Evolutionary conservation across 1,140 invertebrate species (phyloP).

Genomic region (Drosophila tani): DNA sequence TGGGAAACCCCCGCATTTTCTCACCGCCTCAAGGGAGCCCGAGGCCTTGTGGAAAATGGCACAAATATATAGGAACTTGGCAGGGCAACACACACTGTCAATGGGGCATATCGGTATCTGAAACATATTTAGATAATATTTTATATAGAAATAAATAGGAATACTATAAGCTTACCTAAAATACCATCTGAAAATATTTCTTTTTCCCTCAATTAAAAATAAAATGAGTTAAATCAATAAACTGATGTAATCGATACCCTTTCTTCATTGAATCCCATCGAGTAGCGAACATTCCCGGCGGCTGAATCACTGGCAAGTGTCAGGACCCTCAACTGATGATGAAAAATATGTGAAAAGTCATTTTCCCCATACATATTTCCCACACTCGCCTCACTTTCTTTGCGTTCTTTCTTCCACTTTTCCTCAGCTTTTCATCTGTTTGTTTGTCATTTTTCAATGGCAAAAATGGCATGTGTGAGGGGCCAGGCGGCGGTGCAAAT

Average conservation of each 20-base stretch:
- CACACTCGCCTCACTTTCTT: not conserved
- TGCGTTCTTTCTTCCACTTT: not conserved
- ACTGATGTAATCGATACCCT: conserved; percentile 11
- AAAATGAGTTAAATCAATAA: too few relatives aligned
- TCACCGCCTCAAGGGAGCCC: not conserved
- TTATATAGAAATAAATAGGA: not conserved
- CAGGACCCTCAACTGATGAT: conserved; percentile 33
- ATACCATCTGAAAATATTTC: not conserved
- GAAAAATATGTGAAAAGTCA: conserved; percentile 37
- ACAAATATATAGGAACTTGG: conserved; percentile 14
- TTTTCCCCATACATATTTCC: conserved; percentile 19
- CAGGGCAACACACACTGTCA: not conserved
- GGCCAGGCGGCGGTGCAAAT: conserved; percentile 21
- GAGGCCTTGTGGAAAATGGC: conserved; percentile 7
- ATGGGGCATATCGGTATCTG: conserved; percentile 2
- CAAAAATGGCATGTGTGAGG: conserved; percentile 6
- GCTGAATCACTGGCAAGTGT: conserved; percentile 26
- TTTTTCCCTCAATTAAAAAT: too few relatives aligned
- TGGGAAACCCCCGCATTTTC: not conserved
- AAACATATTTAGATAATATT: not conserved
- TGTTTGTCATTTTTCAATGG: conserved; percentile 58
- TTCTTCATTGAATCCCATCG: not conserved
- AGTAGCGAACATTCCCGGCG: not conserved
- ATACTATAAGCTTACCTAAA: not conserved
- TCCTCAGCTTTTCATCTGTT: conserved; percentile 19